Conservation (phyloP, 1,140 invertebrate genomes). For the Acromyrmex echinatior region DNA sequence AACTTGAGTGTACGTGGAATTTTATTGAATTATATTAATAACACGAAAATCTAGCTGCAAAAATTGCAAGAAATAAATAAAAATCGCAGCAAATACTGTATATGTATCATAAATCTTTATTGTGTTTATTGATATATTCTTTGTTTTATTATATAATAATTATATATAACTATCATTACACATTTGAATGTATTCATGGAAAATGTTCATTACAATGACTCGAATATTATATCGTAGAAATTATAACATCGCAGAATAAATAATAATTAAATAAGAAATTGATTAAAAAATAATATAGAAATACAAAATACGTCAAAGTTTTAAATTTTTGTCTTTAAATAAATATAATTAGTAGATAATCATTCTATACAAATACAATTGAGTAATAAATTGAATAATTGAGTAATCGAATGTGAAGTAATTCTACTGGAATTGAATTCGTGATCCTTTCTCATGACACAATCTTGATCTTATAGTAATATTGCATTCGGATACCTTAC, state of each 20-base stretch:
- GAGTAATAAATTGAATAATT: neutral
- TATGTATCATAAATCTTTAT: neutral
- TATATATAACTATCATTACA: neutral
- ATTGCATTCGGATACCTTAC: conserved; percentile 2
- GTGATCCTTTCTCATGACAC: neutral
- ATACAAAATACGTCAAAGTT: neutral
- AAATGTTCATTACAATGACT: neutral
- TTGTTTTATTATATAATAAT: neutral
- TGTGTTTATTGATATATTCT: neutral
- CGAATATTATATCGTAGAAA: neutral
- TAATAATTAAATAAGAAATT: neutral
- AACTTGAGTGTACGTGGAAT: neutral
- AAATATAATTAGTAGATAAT: neutral
- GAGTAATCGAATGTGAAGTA: neutral
- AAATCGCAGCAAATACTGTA: neutral
- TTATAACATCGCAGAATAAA: neutral
- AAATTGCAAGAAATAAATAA: neutral
- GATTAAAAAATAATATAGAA: neutral
- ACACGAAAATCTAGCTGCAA: neutral
- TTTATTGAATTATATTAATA: neutral
- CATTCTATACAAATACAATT: neutral
- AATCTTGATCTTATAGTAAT: conserved; percentile 6
- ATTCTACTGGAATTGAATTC: conserved; percentile 21
- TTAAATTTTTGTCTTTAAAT: neutral
- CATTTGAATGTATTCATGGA: neutral